Evolutionary conservation across 2,888 invertebrate species (phyloP), one percentile per base, ranked within the genome.

Genomic region (Caenorhabditis macrosperma): DNA sequence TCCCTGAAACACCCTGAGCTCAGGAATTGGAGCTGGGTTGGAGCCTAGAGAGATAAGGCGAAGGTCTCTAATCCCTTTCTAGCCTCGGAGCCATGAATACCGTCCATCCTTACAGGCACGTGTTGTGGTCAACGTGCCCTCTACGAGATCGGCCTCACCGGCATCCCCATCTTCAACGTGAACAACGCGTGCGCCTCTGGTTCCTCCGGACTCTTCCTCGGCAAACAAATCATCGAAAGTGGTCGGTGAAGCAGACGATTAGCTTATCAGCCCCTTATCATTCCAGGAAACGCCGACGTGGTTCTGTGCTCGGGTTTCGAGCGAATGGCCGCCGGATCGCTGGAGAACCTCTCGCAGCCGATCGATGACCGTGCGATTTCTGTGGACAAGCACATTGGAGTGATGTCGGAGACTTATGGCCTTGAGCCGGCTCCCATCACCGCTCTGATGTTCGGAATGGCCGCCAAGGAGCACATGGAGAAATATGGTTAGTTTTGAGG

Each of bases 131-230:
- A 99, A 92, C 93, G 97, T 83, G 96, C 96, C 0, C 91, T 98
- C 7, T 98, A 98, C 91, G 95, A 95, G 91, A 93, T 97, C 48
- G 97, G 97, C 72, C 94, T 97, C 94, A 96, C 95, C 35, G 97
- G 97, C 48, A 96, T 98, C 83, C 98, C 98, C 4, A 94, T 99
- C 84, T 95, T 95, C 92, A 99, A 99, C 92, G 97, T 98, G 15
- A 98, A 99, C 92, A 99, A 99, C 91, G 97, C 97, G 90, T 99
- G 99, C 91, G 95, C 98, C 0, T 97, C 97, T 1, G 99, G 99
- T 30, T 95, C 97, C 0, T 95, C 95, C 67, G 98, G 98, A 0
- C 91, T 99, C 3, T 93, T 94, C 90, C 92, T 99, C 89, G 96
- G 94, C 0, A 96, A 96, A 91, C 96, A 97, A 91, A 93, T 97